Base-by-base conservation (phyloP, 2,888 invertebrate genomes). In the Andrena haemorrhoa region DNA sequence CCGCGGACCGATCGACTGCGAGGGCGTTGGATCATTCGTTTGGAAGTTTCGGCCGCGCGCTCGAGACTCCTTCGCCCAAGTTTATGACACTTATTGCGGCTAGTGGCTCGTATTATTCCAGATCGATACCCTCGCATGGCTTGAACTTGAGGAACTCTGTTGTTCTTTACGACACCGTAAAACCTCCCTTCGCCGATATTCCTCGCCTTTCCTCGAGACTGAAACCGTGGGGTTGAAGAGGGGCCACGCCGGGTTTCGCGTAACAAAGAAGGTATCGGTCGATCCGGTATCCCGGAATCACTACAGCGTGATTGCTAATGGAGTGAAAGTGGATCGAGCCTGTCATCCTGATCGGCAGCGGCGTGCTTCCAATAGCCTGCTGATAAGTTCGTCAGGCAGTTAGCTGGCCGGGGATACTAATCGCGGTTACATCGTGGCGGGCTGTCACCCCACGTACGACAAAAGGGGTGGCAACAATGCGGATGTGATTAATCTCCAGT, bases 401-500 rank as follows among this genome's bases (percentile, higher is more conserved):
- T 56, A 61, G 64, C 63, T 56, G 61, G 58, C 47, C 61, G 8
- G 51, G 26, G 64, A 53, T 58, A 75, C 68, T 76, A 85, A 87
- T 87, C 86, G 80, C 71, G 81, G 72, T 71, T 74, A 72, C 74
- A 77, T 75, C 72, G 75, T 33, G 75, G 73, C 53, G 70, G 69
- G 60, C 65, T 70, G 77, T 71, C 75, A 60, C 56, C 63, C 71
- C n/a, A 41, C 35, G 29, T 31, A 65, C 64, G 77, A 74, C 79
- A 77, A 79, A 73, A 83, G 70, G 75, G 70, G 41, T 31, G 66
- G 65, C 51, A 58, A 87, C 82, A 87, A 87, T 82, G 70, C 76
- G 79, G 85, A 83, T 75, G 77, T 74, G 85, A 87, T 86, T 87
- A 87, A 82, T 86, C 77, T 66, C 26, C 64, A 64, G 75, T 79